A percentile compares a stretch with the other conserved stretches of the same genome.
phyloP scores from a whole-genome alignment of 2,888 invertebrate species.

The Leptarthrus brevirostris region DNA sequence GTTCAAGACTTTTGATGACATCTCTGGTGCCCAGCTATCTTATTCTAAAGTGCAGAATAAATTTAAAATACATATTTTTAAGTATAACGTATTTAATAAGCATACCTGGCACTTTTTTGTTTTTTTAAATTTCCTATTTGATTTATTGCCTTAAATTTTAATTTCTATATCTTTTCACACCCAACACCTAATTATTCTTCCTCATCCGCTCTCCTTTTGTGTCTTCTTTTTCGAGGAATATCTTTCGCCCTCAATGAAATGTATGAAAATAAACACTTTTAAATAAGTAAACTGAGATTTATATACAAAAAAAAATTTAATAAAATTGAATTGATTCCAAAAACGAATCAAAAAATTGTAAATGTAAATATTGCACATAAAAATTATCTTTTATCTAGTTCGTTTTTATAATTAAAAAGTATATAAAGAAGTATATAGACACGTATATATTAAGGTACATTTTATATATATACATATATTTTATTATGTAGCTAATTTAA shows the following conservation, averaged over 20 bases:
- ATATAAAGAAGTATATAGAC: constrained; percentile 26
- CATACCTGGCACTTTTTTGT: no score
- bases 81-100: no score
- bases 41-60: no score
- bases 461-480: constrained; percentile 44
- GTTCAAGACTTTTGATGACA: no score
- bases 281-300: constrained; percentile 6
- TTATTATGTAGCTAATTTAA: constrained; percentile 45
- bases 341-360: neutral
- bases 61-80: no score
- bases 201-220: neutral
- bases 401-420: constrained; percentile 41
- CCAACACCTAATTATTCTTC: neutral
- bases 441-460: constrained; percentile 10
- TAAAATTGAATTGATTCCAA: no score
- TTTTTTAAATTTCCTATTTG: no score
- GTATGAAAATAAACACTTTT: neutral
- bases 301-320: constrained; percentile 4
- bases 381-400: constrained; percentile 39
- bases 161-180: no score
- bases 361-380: constrained; percentile 43
- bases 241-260: neutral
- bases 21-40: no score
- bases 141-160: no score
- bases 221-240: neutral